Base-by-base conservation (phyloP, 2,888 invertebrate genomes). In the Spisula subtruncata region DNA sequence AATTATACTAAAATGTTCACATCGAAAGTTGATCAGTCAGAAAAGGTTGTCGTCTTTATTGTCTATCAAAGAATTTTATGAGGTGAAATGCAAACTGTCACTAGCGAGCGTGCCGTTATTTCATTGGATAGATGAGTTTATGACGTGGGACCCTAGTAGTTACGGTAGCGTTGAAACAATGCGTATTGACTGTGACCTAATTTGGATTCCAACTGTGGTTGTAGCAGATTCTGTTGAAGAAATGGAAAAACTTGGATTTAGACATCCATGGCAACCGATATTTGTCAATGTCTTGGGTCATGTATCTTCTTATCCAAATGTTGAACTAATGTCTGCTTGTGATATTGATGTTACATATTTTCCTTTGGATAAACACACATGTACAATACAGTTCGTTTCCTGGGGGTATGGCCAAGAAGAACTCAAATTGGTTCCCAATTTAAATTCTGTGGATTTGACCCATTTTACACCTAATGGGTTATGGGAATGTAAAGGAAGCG, bases 61-160 rank as follows among this genome's bases (percentile, higher is more conserved):
- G 16, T 79, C 89, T 25, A 84, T 93, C 25, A 88, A 90, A 81
- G 93, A 90, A 35, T 88, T 93, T 6, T 86, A 93, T 66, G 93
- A 91, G 85, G 91, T 92, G 0, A 81, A 86, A 0, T 91, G 90
- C 10, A 91, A 86, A 41, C 86, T 93, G 56, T 89, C 91, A 0
- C 84, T 90, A 16, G 83, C 86, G 35, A 92, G 86, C 25, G 80
- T 90, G 32, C 81, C 92, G 20, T 25, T 56, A 25, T 51, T 93
- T 48, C 0, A 6, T 0, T 93, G 93, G 93, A 79, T 10, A 0
- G 93, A 93, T 85, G 85, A 86, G 10, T 83, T 82, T 29, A 88
- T 92, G 20, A n/a, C 10, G 0, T 93, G 93, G 93, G 79, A 84
- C 6, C 81, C 86, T 10, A 1, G 18, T 16, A n/a, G 80, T 29